Evolutionary conservation across 1,140 invertebrate genomes (phyloP).

Genomic region (Cyclargus thomasi): DNA sequence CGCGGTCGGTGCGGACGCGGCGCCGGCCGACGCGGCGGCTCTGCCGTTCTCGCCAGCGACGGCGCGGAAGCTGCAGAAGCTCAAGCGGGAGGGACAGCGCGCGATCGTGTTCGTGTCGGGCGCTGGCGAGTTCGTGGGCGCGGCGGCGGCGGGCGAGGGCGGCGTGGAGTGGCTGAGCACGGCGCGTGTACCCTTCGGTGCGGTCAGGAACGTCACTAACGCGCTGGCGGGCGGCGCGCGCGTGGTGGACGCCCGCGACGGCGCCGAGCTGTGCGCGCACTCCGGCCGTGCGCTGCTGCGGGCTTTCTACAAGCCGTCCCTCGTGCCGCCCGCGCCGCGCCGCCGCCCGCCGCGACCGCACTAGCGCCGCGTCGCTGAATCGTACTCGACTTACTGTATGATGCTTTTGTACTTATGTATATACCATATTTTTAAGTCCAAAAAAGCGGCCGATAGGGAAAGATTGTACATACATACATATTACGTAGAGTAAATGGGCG

Average conservation of each 20-base stretch:
- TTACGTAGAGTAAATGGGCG: no score
- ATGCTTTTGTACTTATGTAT: background rate
- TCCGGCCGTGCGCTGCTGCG: constrained; percentile 41
- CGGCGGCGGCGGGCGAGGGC: constrained; percentile 37
- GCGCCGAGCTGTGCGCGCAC: constrained; percentile 43
- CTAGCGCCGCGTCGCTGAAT: constrained; percentile 11
- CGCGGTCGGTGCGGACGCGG: constrained; percentile 51
- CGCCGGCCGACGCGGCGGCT: constrained; percentile 43
- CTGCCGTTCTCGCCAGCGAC: constrained; percentile 66
- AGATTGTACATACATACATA: no score
- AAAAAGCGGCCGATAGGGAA: no score
- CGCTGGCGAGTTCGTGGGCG: constrained; percentile 46
- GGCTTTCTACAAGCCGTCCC: constrained; percentile 14
- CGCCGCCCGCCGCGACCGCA: constrained; percentile 22
- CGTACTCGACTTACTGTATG: background rate
- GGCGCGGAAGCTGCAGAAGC: constrained; percentile 66
- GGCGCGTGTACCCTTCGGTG: constrained; percentile 44
- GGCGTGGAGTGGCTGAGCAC: constrained; percentile 33
- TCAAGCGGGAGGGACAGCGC: constrained; percentile 55
- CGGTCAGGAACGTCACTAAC: constrained; percentile 50
- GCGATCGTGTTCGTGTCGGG: constrained; percentile 53
- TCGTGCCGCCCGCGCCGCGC: constrained; percentile 26
- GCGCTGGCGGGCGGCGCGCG: constrained; percentile 47
- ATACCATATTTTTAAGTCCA: background rate
- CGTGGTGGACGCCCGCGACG: constrained; percentile 44